Conservation (phyloP, 2,797 vertebrate genomes). For the Molossus molossus region DNA sequence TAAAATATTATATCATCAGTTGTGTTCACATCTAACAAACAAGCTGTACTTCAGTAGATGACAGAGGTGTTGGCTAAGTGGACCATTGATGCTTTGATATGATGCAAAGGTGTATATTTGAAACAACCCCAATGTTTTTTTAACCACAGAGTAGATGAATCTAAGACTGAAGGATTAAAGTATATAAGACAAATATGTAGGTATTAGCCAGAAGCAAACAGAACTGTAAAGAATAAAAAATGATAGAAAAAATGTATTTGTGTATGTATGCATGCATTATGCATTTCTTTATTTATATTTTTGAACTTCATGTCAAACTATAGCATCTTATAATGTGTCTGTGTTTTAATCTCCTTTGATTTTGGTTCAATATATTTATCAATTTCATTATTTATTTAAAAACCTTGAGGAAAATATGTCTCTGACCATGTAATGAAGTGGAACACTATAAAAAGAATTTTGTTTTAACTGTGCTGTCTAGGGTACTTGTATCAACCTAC, state of each 20-base stretch:
- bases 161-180: not conserved
- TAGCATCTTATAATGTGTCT: not conserved
- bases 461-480: not conserved
- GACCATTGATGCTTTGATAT: not conserved
- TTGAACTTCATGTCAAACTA: not conserved
- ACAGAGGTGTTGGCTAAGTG: slow-evolving; percentile 15
- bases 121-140: not conserved
- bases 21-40: slow-evolving; percentile 1
- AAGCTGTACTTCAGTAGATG: not conserved
- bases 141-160: not conserved
- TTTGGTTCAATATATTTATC: not conserved
- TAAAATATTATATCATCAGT: not conserved
- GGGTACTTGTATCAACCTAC: not conserved
- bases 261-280: not conserved
- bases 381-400: slow-evolving; percentile 36
- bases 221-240: not conserved
- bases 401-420: not conserved
- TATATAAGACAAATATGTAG: not conserved
- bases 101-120: slow-evolving; percentile 25
- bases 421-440: slow-evolving; percentile 5
- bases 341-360: not conserved
- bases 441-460: not conserved
- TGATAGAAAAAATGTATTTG: not conserved
- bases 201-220: not conserved
- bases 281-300: not conserved